A percentile compares a stretch with the other conserved stretches of the same genome.
Evolutionary conservation across 2,797 vertebrate species (phyloP).

Genomic region (Coranthus polyacanthus): DNA sequence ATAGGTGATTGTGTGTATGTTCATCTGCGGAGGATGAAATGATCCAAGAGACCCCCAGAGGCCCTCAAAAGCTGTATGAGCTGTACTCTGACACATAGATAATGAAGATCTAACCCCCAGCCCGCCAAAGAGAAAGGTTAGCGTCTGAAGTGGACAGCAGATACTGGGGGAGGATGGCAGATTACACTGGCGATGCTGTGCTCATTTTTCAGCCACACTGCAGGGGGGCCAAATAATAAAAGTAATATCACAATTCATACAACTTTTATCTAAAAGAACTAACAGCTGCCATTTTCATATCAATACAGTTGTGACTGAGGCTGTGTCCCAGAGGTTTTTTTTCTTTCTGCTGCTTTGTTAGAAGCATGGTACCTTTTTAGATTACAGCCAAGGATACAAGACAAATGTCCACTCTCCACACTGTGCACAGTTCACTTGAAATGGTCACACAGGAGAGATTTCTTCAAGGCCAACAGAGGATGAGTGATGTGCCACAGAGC

Average conservation of each 20-base stretch:
- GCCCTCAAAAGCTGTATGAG: slow-evolving; percentile 24
- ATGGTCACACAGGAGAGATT: slow-evolving; percentile 26
- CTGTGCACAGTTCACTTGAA: slow-evolving; percentile 25
- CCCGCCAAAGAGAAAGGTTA: slow-evolving; percentile 29
- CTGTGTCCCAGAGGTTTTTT: background rate
- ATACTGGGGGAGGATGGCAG: slow-evolving; percentile 32
- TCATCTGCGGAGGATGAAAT: slow-evolving; percentile 5
- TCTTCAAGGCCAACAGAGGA: slow-evolving; percentile 22
- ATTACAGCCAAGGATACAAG: slow-evolving; percentile 17
- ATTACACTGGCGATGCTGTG: slow-evolving; percentile 28
- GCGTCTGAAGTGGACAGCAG: slow-evolving; percentile 37
- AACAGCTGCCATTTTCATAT: slow-evolving; percentile 20
- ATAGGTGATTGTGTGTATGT: background rate
- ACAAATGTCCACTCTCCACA: slow-evolving; percentile 20
- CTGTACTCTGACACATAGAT: slow-evolving; percentile 55
- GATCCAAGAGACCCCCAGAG: slow-evolving; percentile 13
- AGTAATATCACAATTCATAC: slow-evolving; percentile 32
- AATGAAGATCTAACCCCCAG: slow-evolving; percentile 44
- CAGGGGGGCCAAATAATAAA: background rate
- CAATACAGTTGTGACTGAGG: background rate
- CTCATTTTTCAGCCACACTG: slow-evolving; percentile 39
- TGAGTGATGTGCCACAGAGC: slow-evolving; percentile 16
- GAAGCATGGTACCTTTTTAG: background rate
- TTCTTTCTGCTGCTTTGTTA: background rate
- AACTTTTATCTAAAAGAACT: slow-evolving; percentile 30